Evolutionary conservation across 2,888 invertebrate species (phyloP).

Genomic region (Coremacera marginata): DNA sequence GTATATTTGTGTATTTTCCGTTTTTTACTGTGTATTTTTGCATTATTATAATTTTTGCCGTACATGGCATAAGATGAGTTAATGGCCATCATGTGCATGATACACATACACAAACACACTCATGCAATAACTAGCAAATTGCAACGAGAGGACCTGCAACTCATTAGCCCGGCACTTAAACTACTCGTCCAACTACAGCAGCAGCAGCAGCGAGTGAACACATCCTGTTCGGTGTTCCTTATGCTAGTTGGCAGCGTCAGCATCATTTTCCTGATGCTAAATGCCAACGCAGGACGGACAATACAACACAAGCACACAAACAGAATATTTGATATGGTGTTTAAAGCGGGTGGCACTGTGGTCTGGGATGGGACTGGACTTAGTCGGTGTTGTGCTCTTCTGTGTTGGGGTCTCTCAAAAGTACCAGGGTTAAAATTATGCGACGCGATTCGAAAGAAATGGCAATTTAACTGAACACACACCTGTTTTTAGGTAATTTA

Average conservation of each 20-base stretch:
- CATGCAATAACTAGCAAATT: conserved; percentile 27
- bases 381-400: not conserved
- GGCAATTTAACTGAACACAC: conserved; percentile 65
- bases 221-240: conserved; percentile 32
- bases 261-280: conserved; percentile 67
- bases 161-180: conserved; percentile 59
- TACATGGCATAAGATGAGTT: conserved; percentile 27
- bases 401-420: not conserved
- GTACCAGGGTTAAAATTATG: conserved; percentile 49
- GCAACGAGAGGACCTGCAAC: conserved; percentile 55
- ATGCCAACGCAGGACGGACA: conserved; percentile 56
- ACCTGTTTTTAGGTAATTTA: conserved; percentile 69
- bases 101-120: conserved; percentile 44
- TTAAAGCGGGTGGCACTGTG: not conserved
- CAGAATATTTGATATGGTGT: conserved; percentile 26
- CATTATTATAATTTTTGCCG: conserved; percentile 17
- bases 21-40: not conserved
- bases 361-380: too few species aligned
- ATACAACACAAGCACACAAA: conserved; percentile 52
- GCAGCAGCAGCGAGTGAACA: not conserved
- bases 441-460: conserved; percentile 53
- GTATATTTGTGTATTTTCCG: too few species aligned
- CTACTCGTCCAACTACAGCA: conserved; percentile 37
- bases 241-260: conserved; percentile 63
- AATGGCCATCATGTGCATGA: conserved; percentile 44